Evolutionary conservation across 2,113 vertebrate species (phyloP), one percentile per base, ranked within the genome.

Genomic region (Dromaius novaehollandiae): DNA sequence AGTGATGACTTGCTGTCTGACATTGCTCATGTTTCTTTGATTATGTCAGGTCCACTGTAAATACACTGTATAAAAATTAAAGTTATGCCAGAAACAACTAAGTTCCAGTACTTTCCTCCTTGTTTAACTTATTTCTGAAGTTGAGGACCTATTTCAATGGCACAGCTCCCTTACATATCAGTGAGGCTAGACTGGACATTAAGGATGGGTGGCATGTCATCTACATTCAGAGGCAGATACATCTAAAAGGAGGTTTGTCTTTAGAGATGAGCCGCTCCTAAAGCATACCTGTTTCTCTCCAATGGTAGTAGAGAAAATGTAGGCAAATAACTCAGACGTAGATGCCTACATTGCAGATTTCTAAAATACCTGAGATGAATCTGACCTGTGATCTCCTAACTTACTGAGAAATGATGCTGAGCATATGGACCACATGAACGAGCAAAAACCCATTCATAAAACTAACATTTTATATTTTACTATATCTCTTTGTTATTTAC

Each of bases 101-200:
- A 79, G 79, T 76, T 93, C 66, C 82, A 77, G 71, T 88, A n/a
- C 86, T 74, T 94, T 91, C 63, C 44, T 86, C 76, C 70, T 61
- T 42, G 34, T 3, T 30, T 48, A 11, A 42, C 87, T 61, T 89
- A 34, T 76, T 93, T 76, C 88, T 86, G 71, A 80, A 88, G 63
- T 20, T 3, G 4, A 76, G 56, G 19, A 60, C 32, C 38, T 65
- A 0, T 78, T 90, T 88, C 51, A 44, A 11, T 44, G 73, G 53
- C 61, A 21, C 40, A 70, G 2, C 1, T 8, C 13, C 68, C 17
- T 71, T 34, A 24, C 19, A 20, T 48, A 51, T 68, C 26, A n/a
- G 50, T 48, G 74, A 7, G 36, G 17, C 65, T 56, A 64, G 64
- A 38, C 28, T 22, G 61, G 86, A 55, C 4, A 0, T 76, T 93